Evolutionary conservation across 1,140 invertebrate species (phyloP).

Genomic region (Drosophila oshimai): DNA sequence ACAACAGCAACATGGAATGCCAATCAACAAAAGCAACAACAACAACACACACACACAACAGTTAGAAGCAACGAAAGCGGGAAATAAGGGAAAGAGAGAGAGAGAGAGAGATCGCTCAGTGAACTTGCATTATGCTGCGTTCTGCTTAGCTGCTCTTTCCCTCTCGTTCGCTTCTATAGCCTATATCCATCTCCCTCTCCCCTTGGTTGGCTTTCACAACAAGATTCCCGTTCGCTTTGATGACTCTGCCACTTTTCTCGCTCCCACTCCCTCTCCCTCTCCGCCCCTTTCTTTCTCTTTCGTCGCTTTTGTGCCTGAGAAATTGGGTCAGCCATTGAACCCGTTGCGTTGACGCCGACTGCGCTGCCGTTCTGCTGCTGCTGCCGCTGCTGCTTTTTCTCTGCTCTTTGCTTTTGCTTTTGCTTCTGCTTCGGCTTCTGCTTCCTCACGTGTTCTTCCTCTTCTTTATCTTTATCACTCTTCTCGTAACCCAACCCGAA

Average conservation of each 20-base stretch:
- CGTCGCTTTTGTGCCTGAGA: conserved; percentile 56
- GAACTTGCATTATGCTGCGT: conserved; percentile 49
- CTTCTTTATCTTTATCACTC: conserved; percentile 7
- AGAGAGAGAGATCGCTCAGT: conserved; percentile 20
- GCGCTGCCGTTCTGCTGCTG: conserved; percentile 10
- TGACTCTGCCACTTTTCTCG: conserved; percentile 43
- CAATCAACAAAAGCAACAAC: conserved; percentile 36
- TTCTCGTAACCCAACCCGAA: not conserved
- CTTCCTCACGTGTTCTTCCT: conserved; percentile 59
- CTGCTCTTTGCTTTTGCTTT: not conserved
- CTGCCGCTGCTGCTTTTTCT: conserved; percentile 4
- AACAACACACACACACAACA: too few relatives aligned
- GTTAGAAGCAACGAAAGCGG: conserved; percentile 38
- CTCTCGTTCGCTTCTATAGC: not conserved
- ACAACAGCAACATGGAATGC: conserved; percentile 31
- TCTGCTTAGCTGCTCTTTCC: conserved; percentile 50
- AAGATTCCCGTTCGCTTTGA: conserved; percentile 60
- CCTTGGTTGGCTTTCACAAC: conserved; percentile 71
- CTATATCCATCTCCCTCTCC: not conserved
- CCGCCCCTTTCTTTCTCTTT: conserved; percentile 40
- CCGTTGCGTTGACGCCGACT: conserved; percentile 63
- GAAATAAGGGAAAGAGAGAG: conserved; percentile 10
- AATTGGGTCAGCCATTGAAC: conserved; percentile 81
- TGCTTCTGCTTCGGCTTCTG: conserved; percentile 1
- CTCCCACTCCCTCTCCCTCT: conserved; percentile 25